Evolutionary conservation across 2,113 vertebrate species (phyloP), one percentile per base, ranked within the genome.

Genomic region (Aleadryas rufinucha): DNA sequence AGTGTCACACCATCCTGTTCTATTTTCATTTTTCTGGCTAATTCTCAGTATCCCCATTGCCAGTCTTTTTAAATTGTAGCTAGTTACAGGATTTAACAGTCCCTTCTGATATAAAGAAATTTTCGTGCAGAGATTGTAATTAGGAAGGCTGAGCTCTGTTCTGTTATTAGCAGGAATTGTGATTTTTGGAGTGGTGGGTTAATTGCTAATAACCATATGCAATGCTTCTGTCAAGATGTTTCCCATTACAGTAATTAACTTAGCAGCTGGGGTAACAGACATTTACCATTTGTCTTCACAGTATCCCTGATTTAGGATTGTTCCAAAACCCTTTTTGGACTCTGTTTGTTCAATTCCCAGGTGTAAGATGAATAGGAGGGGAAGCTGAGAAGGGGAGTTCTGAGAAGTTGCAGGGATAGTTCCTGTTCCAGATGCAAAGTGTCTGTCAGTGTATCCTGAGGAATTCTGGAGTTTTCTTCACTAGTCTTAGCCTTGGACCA

Each of bases 141-240:
- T 97, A 96, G 90, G 81, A 95, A 97, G 91, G 91, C 93, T 96
- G 95, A 88, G 93, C 89, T 95, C 77, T 91, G 84, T 97, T 97
- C 97, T 98, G 97, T 98, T 98, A 97, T 98, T 98, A 98, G 97
- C 85, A 97, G 95, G 96, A 97, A 98, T 95, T 97, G 95, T 97
- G 96, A 97, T 97, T 97, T 97, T 98, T 97, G 95, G 97, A 97
- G 97, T 98, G 97, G 97, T 97, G 97, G 97, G 98, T 98, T 98
- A 98, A 98, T 98, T 98, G 97, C 97, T 98, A 98, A 98, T 98
- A 98, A 98, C 97, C 97, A 93, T 98, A 97, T 96, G 97, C 95
- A 98, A 93, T 98, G 95, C 98, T 98, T 97, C 97, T 95, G 97
- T 98, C 96, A 98, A 98, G 98, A 98, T 98, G 97, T 98, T 98